Evolutionary conservation across 2,888 invertebrate species (phyloP).

Genomic region (Augiades crinisus): DNA sequence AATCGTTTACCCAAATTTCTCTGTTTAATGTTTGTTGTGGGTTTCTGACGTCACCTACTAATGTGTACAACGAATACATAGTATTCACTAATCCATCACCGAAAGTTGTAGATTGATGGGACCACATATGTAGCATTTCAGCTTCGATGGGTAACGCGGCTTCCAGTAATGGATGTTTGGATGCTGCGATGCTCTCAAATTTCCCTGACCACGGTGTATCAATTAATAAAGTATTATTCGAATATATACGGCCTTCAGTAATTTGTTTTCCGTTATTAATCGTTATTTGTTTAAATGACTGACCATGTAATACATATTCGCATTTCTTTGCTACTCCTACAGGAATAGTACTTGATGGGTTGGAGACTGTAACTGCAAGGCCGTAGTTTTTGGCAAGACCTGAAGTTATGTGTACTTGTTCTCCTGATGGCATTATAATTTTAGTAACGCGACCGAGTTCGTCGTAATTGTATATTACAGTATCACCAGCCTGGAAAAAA

Average conservation of each 20-base stretch:
- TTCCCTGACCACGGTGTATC: slow-evolving; percentile 88
- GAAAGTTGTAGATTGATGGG: slow-evolving; percentile 89
- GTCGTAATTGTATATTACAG: slow-evolving; percentile 95
- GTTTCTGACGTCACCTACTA: slow-evolving; percentile 92
- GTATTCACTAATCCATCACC: slow-evolving; percentile 88
- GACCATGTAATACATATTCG: slow-evolving; percentile 83
- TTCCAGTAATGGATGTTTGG: slow-evolving; percentile 91
- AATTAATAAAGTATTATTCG: slow-evolving; percentile 90
- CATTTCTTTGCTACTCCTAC: slow-evolving; percentile 79
- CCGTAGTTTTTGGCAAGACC: slow-evolving; percentile 89
- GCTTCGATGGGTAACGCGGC: slow-evolving; percentile 93
- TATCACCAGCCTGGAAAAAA: slow-evolving; percentile 86
- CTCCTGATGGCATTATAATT: slow-evolving; percentile 95
- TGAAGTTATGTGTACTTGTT: slow-evolving; percentile 90
- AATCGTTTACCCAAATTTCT: slow-evolving; percentile 95
- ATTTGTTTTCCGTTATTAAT: slow-evolving; percentile 87
- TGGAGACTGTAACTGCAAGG: slow-evolving; percentile 86
- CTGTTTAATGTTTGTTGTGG: slow-evolving; percentile 91
- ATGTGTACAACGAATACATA: slow-evolving; percentile 90
- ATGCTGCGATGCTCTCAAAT: slow-evolving; percentile 88
- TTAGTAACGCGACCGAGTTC: slow-evolving; percentile 92
- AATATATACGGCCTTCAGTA: slow-evolving; percentile 88
- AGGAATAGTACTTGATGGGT: slow-evolving; percentile 74
- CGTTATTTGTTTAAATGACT: slow-evolving; percentile 84
- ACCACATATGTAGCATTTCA: slow-evolving; percentile 95